These are phyloP conservation scores for Drosophila tristis DNA, from an alignment of 1,140 invertebrate species.

Conservation along the genomic window DNA sequence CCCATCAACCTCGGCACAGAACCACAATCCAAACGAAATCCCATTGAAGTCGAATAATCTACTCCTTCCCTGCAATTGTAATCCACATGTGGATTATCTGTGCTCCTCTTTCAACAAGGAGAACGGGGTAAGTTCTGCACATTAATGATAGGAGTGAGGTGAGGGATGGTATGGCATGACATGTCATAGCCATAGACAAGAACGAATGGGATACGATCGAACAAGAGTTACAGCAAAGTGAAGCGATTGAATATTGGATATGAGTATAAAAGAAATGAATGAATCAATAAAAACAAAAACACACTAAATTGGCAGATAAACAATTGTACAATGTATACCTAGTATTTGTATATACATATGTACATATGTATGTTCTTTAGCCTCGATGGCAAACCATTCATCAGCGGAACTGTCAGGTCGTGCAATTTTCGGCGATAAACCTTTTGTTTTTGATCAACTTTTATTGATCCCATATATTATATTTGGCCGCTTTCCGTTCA, in stretches of 20 bases:
- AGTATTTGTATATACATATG: constrained; percentile 8
- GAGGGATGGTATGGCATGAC: too few species aligned
- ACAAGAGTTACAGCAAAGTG: too few species aligned
- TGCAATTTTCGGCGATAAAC: constrained; percentile 53
- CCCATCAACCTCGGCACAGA: not conserved
- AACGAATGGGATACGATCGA: too few species aligned
- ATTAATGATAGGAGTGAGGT: not conserved
- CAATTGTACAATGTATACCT: not conserved
- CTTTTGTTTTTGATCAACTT: constrained; percentile 52
- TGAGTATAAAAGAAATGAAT: too few species aligned
- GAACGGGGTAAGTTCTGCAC: constrained; percentile 64
- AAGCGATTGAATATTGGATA: too few species aligned
- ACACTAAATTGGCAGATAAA: too few species aligned
- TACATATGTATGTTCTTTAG: constrained; percentile 24
- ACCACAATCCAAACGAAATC: not conserved
- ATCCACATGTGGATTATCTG: constrained; percentile 54
- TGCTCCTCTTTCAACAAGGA: constrained; percentile 41
- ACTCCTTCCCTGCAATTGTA: constrained; percentile 36
- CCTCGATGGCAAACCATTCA: constrained; percentile 41
- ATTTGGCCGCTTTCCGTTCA: constrained; percentile 18
- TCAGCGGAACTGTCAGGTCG: constrained; percentile 39
- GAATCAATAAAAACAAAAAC: too few species aligned
- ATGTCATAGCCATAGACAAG: too few species aligned
- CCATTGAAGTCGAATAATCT: constrained; percentile 18
- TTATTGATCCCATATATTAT: constrained; percentile 51